Conservation (phyloP, 2,113 vertebrate species). For the Dicrurus megarhynchus region DNA sequence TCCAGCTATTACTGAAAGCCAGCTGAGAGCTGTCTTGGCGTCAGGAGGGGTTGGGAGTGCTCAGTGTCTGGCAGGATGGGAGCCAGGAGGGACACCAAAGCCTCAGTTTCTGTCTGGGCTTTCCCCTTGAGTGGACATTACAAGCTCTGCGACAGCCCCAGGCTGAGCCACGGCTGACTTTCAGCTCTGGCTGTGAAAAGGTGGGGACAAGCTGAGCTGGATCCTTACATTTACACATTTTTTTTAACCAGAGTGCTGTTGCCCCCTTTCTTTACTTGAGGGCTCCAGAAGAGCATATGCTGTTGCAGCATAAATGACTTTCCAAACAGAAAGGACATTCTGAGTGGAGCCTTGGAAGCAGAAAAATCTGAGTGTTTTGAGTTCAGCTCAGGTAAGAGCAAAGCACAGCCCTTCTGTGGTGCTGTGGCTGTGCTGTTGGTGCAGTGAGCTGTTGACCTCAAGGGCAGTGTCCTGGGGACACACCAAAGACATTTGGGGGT, state of each 20-base stretch:
- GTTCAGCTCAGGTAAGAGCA: not conserved
- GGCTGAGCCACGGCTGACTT: not conserved
- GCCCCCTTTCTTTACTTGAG: not conserved
- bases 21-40: not conserved
- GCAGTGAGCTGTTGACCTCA: not conserved
- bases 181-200: not conserved
- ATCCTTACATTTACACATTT: not conserved
- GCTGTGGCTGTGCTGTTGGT: not conserved
- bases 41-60: not conserved
- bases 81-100: not conserved
- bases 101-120: not conserved
- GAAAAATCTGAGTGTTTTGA: not conserved
- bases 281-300: not conserved
- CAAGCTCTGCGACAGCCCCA: not conserved
- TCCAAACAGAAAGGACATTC: not conserved
- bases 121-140: not conserved
- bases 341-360: not conserved
- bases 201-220: not conserved
- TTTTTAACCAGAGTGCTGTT: not conserved
- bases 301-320: not conserved
- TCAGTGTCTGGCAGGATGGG: not conserved
- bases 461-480: not conserved
- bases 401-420: fast-evolving
- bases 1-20: not conserved
- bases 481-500: fast-evolving